Conservation (phyloP, 2,888 invertebrate species). For the Chrysolina oricalcia region DNA sequence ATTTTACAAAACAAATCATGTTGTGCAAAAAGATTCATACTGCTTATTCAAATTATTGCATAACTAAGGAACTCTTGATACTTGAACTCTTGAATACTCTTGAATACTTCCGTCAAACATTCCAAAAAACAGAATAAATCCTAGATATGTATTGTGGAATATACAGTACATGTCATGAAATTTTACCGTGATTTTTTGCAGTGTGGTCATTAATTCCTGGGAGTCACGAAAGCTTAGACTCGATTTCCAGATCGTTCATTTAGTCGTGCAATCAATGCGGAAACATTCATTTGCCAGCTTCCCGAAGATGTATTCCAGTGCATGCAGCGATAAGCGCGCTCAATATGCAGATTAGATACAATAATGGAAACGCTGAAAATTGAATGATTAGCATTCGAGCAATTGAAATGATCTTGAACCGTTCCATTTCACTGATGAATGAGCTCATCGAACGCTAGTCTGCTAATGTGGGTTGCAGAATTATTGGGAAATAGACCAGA, state of each 20-base stretch:
- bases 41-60: no score
- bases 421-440: conserved; percentile 18
- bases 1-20: no score
- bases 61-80: no score
- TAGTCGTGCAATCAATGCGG: not conserved
- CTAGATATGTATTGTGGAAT: no score
- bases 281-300: conserved; percentile 9
- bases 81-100: no score
- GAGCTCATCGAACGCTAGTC: conserved; percentile 7
- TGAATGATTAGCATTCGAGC: conserved; percentile 14
- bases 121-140: no score
- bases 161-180: no score
- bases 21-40: no score
- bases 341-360: conserved; percentile 21
- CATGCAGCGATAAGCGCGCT: conserved; percentile 1
- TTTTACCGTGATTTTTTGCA: no score
- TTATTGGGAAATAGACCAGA: not conserved
- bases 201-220: not conserved
- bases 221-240: not conserved
- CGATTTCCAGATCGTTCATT: conserved; percentile 5
- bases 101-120: no score
- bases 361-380: conserved; percentile 19
- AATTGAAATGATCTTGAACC: conserved; percentile 24
- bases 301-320: conserved; percentile 13
- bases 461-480: not conserved